Conservation (phyloP, 2,888 invertebrate species). For the Hedya salicella region DNA sequence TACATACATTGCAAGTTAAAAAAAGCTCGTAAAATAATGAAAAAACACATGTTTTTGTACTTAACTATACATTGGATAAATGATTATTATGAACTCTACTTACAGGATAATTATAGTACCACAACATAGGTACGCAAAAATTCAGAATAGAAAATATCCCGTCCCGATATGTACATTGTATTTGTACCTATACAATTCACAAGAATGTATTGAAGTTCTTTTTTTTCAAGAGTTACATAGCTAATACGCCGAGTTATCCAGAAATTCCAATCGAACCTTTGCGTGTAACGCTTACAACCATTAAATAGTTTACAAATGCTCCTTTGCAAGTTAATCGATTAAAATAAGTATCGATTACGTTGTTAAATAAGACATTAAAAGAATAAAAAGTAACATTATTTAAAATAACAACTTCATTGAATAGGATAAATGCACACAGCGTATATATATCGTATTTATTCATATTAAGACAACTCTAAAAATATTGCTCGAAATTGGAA, state of each 20-base stretch:
- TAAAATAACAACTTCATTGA: constrained; percentile 17
- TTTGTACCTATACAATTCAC: no score
- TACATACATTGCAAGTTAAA: no score
- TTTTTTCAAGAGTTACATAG: not conserved
- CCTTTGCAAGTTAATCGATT: constrained; percentile 10
- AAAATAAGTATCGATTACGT: constrained; percentile 13
- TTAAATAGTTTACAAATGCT: constrained; percentile 10
- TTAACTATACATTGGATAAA: no score
- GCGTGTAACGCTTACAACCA: constrained; percentile 15
- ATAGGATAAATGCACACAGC: not conserved
- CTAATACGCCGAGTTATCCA: constrained; percentile 12
- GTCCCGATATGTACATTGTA: no score
- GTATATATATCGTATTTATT: not conserved
- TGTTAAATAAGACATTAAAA: constrained; percentile 5
- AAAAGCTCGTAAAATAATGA: no score
- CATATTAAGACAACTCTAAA: not conserved
- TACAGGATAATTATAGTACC: no score
- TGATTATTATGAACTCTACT: no score
- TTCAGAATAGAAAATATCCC: no score
- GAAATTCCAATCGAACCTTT: constrained; percentile 24
- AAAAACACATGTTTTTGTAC: no score
- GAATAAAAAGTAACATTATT: constrained; percentile 8
- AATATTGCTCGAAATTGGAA: no score
- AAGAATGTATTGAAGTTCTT: no score
- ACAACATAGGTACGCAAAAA: no score